A percentile compares a stretch with the other conserved stretches of the same genome.
Conservation (phyloP, 2,888 invertebrate genomes). For the Erebia epiphron region DNA sequence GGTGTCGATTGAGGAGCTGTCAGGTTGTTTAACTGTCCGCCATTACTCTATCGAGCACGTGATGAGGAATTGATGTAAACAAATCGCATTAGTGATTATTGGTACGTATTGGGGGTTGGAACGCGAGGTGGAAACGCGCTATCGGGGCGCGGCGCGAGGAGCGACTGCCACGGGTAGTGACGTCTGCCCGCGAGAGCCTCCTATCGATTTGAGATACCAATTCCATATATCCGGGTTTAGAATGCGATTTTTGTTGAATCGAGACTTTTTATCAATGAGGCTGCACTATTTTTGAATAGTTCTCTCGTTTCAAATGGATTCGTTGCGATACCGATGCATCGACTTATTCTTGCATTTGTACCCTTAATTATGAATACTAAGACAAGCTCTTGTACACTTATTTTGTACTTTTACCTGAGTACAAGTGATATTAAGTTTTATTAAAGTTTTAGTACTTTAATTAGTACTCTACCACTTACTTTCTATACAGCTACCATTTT, state of each 20-base stretch:
- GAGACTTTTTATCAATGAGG: slow-evolving; percentile 20
- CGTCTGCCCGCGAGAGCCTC: slow-evolving; percentile 44
- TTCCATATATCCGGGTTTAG: slow-evolving; percentile 18
- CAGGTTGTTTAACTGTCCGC: slow-evolving; percentile 41
- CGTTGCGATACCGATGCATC: not conserved
- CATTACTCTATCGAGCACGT: slow-evolving; percentile 52
- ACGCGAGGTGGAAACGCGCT: slow-evolving; percentile 55
- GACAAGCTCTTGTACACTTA: not conserved
- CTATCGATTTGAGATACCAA: slow-evolving; percentile 43
- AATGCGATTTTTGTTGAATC: slow-evolving; percentile 19
- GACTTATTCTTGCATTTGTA: not conserved
- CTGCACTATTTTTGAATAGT: not conserved
- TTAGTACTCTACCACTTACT: no score
- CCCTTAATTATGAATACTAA: not conserved
- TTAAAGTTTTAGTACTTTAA: no score
- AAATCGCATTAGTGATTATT: slow-evolving; percentile 53
- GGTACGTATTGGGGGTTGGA: slow-evolving; percentile 42
- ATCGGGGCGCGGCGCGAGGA: slow-evolving; percentile 58
- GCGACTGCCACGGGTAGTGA: slow-evolving; percentile 57
- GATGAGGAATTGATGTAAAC: slow-evolving; percentile 55
- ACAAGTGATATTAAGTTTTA: no score
- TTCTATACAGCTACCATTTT: no score
- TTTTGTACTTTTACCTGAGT: no score
- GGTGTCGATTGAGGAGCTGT: slow-evolving; percentile 39
- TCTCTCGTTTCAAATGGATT: not conserved